Percentiles rank a stretch among this genome's conserved stretches.
Evolutionary conservation across 2,888 invertebrate genomes (phyloP).

Genomic region (Andrena hattorfiana): DNA sequence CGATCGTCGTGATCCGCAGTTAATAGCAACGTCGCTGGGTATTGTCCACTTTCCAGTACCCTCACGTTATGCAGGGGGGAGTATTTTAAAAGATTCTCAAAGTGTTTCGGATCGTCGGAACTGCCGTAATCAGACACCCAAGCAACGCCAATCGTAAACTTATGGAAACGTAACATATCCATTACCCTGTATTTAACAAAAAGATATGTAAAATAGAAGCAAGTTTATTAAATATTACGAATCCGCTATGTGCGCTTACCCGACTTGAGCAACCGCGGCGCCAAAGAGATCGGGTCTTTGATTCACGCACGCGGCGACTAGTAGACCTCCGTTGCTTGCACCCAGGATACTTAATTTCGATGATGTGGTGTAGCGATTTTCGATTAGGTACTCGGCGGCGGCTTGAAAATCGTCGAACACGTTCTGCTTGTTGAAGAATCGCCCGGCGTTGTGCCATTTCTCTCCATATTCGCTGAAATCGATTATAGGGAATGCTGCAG

Average conservation of each 20-base stretch:
- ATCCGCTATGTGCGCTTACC: constrained; percentile 87
- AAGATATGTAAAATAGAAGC: background rate
- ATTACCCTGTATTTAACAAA: constrained; percentile 90
- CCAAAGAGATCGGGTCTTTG: constrained; percentile 98
- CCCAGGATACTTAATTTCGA: constrained; percentile 95
- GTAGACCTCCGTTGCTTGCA: constrained; percentile 98
- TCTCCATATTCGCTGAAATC: constrained; percentile 95
- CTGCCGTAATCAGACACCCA: constrained; percentile 99
- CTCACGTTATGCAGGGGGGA: constrained; percentile 97
- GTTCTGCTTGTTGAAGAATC: constrained; percentile 97
- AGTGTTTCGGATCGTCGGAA: constrained; percentile 94
- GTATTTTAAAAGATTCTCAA: constrained; percentile 93
- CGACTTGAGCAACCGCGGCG: constrained; percentile 97
- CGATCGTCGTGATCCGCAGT: constrained; percentile 99
- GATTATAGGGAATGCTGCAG: constrained; percentile 6
- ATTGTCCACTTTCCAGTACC: constrained; percentile 88
- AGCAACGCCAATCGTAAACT: constrained; percentile 98
- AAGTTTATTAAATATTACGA: constrained; percentile 2
- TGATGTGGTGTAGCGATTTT: constrained; percentile 91
- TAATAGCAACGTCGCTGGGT: constrained; percentile 95
- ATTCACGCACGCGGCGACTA: constrained; percentile 97
- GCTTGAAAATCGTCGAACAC: constrained; percentile 98
- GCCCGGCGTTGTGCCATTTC: constrained; percentile 98
- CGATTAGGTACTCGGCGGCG: constrained; percentile 95
- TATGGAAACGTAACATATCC: constrained; percentile 99